phyloP scores from a whole-genome alignment of 1,140 invertebrate genomes.

The Ceratoteleas bidentatus region DNA sequence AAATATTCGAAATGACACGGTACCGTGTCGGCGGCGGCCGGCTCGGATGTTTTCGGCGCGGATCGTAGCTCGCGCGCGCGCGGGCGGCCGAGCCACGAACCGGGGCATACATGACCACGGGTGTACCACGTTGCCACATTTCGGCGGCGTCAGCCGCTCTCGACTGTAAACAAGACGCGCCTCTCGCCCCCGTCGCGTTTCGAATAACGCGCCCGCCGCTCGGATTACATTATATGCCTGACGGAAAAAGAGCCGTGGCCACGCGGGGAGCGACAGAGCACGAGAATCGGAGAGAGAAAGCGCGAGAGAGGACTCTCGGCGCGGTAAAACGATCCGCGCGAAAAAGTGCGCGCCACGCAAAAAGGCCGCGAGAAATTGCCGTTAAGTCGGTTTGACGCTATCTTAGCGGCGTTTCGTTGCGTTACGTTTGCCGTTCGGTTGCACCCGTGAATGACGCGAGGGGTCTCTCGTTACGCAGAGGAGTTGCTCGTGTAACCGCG shows the following conservation, averaged over 20 bases:
- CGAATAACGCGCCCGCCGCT: conserved; percentile 49
- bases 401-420: conserved; percentile 34
- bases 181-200: conserved; percentile 51
- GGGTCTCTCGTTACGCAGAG: conserved; percentile 16
- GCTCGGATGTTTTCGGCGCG: conserved; percentile 51
- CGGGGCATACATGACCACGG: conserved; percentile 40
- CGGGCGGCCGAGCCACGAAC: background rate
- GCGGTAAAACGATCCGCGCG: conserved; percentile 43
- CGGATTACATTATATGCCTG: conserved; percentile 53
- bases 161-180: conserved; percentile 62
- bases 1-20: conserved; percentile 38
- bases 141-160: conserved; percentile 41
- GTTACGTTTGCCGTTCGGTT: conserved; percentile 36
- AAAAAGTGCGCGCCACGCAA: conserved; percentile 33
- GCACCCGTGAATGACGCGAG: conserved; percentile 12
- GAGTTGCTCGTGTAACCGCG: too few relatives aligned
- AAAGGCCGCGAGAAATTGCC: conserved; percentile 41
- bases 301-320: conserved; percentile 14
- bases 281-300: too few relatives aligned
- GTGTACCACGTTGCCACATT: conserved; percentile 61
- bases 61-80: conserved; percentile 39
- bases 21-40: conserved; percentile 20
- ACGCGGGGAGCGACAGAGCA: background rate
- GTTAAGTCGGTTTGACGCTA: conserved; percentile 34
- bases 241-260: conserved; percentile 46